phyloP scores from a whole-genome alignment of 2,888 invertebrate genomes.

The Sarcophaga variegata region DNA sequence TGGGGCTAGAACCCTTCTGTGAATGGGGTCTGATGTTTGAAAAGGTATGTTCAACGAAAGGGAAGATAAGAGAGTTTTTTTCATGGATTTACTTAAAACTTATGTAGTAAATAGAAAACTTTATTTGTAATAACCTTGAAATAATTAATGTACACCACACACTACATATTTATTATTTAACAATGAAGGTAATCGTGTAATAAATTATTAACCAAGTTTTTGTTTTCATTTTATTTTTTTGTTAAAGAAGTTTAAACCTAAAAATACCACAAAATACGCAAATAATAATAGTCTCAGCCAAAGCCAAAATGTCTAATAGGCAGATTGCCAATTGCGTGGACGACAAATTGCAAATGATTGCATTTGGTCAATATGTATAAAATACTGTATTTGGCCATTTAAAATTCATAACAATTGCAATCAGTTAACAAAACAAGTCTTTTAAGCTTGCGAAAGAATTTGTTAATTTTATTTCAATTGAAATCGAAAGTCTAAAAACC shows the following conservation, averaged over 20 bases:
- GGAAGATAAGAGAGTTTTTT: too few species aligned
- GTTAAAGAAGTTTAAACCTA: slow-evolving; percentile 16
- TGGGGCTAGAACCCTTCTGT: too few species aligned
- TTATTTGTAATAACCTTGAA: slow-evolving; percentile 39
- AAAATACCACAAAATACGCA: slow-evolving; percentile 7
- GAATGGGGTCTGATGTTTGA: too few species aligned
- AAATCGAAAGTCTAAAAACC: background rate
- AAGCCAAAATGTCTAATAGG: slow-evolving; percentile 59
- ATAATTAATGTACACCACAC: background rate
- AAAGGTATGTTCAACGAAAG: too few species aligned
- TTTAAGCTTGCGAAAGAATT: slow-evolving; percentile 31
- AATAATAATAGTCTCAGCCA: background rate
- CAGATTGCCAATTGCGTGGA: slow-evolving; percentile 58
- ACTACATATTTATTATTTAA: slow-evolving; percentile 18
- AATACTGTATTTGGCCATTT: slow-evolving; percentile 47
- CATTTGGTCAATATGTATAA: slow-evolving; percentile 52
- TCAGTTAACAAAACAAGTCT: slow-evolving; percentile 58
- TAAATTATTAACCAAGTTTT: slow-evolving; percentile 31
- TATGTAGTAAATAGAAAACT: too few species aligned
- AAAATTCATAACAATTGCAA: slow-evolving; percentile 58
- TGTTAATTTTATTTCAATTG: background rate
- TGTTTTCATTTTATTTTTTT: background rate
- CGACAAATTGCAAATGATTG: slow-evolving; percentile 27
- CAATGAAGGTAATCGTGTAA: slow-evolving; percentile 51
- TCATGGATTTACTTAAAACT: too few species aligned